phyloP scores from a whole-genome alignment of 2,113 vertebrate species.

The Lonchura striata region DNA sequence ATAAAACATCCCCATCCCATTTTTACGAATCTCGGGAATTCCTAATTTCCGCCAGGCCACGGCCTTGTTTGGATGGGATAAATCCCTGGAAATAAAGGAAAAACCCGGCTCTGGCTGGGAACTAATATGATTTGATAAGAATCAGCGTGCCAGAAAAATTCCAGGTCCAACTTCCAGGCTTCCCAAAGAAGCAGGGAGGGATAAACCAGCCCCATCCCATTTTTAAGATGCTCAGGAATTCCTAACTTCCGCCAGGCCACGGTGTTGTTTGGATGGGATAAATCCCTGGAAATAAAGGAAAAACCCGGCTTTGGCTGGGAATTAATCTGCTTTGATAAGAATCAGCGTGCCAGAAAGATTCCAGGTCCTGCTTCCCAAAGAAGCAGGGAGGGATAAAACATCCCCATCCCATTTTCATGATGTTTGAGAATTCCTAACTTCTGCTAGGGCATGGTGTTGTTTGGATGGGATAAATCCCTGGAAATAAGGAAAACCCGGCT shows the following conservation, averaged over 20 bases:
- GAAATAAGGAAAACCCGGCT: no score
- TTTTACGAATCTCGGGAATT: background rate
- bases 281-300: constrained; percentile 21
- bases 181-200: background rate
- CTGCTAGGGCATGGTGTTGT: no score
- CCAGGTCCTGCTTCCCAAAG: no score
- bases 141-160: no score
- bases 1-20: background rate
- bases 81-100: constrained; percentile 9
- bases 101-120: background rate
- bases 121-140: no score
- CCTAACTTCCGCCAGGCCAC: background rate
- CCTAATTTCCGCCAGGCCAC: fast-evolving
- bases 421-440: no score
- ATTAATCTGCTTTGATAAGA: constrained; percentile 27
- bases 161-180: background rate
- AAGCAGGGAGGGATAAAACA: no score
- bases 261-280: background rate
- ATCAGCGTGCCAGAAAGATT: no score
- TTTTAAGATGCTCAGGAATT: background rate
- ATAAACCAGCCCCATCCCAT: background rate
- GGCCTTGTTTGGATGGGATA: background rate
- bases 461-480: no score
- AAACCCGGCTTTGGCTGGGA: background rate
- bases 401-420: no score